Percentiles rank a stretch among this genome's conserved stretches.
phyloP scores from a whole-genome alignment of 1,140 invertebrate species.

The Ceratitis capitata region DNA sequence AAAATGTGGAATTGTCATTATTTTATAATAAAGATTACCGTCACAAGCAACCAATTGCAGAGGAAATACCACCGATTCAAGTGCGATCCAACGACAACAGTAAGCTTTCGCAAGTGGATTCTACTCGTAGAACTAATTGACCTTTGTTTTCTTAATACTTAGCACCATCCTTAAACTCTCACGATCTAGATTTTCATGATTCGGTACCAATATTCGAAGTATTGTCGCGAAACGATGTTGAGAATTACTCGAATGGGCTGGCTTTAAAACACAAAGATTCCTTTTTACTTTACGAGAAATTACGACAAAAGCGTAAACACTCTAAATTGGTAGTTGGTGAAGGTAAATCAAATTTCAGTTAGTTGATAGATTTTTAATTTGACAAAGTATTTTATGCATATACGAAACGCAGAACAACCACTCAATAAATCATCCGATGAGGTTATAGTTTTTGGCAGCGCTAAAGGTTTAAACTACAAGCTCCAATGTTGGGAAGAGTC shows the following conservation, averaged over 20 bases:
- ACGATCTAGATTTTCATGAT: neutral
- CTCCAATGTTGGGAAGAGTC: conserved; percentile 26
- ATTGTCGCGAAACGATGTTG: neutral
- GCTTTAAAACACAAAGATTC: neutral
- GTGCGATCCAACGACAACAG: neutral
- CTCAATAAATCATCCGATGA: conserved; percentile 33
- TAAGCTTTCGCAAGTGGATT: neutral
- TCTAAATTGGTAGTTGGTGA: neutral
- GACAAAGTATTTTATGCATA: neutral
- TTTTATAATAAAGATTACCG: neutral
- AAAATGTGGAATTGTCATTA: neutral
- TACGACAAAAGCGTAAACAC: neutral
- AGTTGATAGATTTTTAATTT: neutral
- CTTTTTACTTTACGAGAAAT: neutral
- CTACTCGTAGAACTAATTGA: too few species aligned
- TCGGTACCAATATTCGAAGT: neutral
- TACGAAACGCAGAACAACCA: neutral
- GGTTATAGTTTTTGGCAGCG: conserved; percentile 43
- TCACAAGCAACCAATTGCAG: neutral
- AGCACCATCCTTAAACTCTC: neutral
- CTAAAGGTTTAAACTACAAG: conserved; percentile 2
- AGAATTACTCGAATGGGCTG: neutral
- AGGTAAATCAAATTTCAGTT: neutral
- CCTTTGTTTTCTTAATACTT: too few species aligned
- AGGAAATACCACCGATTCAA: neutral